Evolutionary conservation across 2,888 invertebrate genomes (phyloP).

Genomic region (Habroteleia sp.): DNA sequence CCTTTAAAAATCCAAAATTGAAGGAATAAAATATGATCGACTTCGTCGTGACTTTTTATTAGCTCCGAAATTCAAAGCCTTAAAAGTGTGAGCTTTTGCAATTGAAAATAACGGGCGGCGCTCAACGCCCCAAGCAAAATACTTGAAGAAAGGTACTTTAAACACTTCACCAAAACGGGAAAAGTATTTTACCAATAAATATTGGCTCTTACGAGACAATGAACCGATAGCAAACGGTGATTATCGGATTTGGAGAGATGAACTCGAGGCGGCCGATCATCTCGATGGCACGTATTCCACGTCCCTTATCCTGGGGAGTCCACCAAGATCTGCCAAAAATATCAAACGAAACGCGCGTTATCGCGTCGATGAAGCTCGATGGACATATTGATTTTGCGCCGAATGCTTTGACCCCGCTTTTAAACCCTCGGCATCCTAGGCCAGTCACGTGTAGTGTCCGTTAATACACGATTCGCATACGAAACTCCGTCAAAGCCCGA

Average conservation of each 20-base stretch:
- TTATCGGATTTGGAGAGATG: constrained; percentile 55
- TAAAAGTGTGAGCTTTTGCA: neutral
- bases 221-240: constrained; percentile 22
- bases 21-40: constrained; percentile 17
- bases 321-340: constrained; percentile 56
- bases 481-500: constrained; percentile 68
- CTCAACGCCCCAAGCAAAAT: neutral
- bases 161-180: neutral
- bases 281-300: constrained; percentile 51
- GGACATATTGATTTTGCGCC: constrained; percentile 64
- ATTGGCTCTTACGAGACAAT: constrained; percentile 26
- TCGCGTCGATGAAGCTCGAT: constrained; percentile 46
- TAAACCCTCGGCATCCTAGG: constrained; percentile 70
- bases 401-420: constrained; percentile 59
- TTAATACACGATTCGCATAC: constrained; percentile 77
- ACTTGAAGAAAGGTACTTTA: neutral
- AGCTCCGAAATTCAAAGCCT: neutral
- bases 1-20: constrained; percentile 15
- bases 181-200: constrained; percentile 36
- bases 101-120: constrained; percentile 1
- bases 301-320: constrained; percentile 46
- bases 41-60: constrained; percentile 7
- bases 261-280: constrained; percentile 40
- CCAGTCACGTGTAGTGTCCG: constrained; percentile 80
- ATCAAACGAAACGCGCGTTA: constrained; percentile 60